phyloP scores from a whole-genome alignment of 2,797 vertebrate genomes.

The Acanthopagrus latus region DNA sequence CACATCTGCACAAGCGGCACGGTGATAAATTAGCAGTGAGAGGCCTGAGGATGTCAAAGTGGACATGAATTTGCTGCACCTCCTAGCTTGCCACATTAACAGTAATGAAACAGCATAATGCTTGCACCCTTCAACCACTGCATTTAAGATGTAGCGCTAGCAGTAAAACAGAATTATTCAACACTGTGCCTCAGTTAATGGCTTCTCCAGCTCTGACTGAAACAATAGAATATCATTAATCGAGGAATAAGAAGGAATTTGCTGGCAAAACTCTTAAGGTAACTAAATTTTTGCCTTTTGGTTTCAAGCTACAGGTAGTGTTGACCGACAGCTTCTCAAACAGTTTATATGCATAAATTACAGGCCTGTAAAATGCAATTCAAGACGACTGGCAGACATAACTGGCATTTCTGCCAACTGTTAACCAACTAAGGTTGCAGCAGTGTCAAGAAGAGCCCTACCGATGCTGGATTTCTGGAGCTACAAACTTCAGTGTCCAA shows the following conservation, averaged over 20 bases:
- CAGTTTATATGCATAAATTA: not conserved
- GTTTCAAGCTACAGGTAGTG: not conserved
- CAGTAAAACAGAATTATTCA: constrained; percentile 10
- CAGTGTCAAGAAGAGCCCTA: no score
- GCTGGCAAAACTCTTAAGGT: not conserved
- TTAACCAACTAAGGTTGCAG: not conserved
- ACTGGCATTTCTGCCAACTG: not conserved
- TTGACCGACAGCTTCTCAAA: constrained; percentile 9
- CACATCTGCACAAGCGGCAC: constrained; percentile 3
- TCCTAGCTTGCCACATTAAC: not conserved
- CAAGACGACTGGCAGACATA: not conserved
- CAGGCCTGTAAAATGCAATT: not conserved
- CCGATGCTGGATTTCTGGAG: no score
- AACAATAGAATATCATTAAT: not conserved
- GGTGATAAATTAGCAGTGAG: not conserved
- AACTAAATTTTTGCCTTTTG: not conserved
- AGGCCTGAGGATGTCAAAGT: not conserved
- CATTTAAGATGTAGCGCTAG: not conserved
- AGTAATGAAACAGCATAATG: not conserved
- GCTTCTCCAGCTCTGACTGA: not conserved
- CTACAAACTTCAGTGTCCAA: no score
- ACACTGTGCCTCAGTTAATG: not conserved
- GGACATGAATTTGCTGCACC: constrained; percentile 1
- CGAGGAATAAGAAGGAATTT: constrained; percentile 2
- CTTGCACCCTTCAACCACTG: not conserved